Conservation (phyloP, 1,140 invertebrate species). For the Lordiphosa stackelbergi region DNA sequence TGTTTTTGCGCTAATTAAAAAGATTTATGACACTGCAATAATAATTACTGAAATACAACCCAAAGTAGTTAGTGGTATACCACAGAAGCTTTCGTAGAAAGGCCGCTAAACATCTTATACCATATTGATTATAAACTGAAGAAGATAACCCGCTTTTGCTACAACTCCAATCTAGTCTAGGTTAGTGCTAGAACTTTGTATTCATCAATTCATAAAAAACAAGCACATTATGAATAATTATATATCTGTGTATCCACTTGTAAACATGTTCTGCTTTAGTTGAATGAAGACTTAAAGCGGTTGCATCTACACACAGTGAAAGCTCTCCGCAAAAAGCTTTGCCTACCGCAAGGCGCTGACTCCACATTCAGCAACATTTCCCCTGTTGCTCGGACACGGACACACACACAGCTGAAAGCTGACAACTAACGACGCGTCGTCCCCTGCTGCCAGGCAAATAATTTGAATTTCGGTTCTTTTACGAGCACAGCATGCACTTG, state of each 20-base stretch:
- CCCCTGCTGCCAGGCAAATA: slow-evolving; percentile 13
- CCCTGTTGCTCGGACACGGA: neutral
- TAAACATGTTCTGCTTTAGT: slow-evolving; percentile 7
- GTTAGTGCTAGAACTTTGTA: too few relatives aligned
- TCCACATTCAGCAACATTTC: slow-evolving; percentile 2
- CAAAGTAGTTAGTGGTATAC: slow-evolving; percentile 5
- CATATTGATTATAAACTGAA: too few relatives aligned
- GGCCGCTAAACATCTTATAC: too few relatives aligned
- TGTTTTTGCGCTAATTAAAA: slow-evolving; percentile 62
- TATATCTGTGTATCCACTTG: neutral
- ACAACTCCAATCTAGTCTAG: too few relatives aligned
- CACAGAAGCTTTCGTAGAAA: neutral
- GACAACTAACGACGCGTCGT: slow-evolving; percentile 4
- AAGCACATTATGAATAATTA: neutral
- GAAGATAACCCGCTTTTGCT: too few relatives aligned
- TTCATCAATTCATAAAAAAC: neutral
- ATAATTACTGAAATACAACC: slow-evolving; percentile 12
- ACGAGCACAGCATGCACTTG: slow-evolving; percentile 51
- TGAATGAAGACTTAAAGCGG: slow-evolving; percentile 20
- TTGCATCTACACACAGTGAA: slow-evolving; percentile 26
- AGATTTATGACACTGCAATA: slow-evolving; percentile 49
- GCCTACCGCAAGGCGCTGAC: slow-evolving; percentile 27
- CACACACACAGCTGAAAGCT: slow-evolving; percentile 8
- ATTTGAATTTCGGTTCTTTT: slow-evolving; percentile 31
- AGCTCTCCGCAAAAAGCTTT: slow-evolving; percentile 41